These are phyloP conservation scores for Diplazon laetatorius DNA, from an alignment of 2,888 invertebrate genomes.

Conservation along the genomic window DNA sequence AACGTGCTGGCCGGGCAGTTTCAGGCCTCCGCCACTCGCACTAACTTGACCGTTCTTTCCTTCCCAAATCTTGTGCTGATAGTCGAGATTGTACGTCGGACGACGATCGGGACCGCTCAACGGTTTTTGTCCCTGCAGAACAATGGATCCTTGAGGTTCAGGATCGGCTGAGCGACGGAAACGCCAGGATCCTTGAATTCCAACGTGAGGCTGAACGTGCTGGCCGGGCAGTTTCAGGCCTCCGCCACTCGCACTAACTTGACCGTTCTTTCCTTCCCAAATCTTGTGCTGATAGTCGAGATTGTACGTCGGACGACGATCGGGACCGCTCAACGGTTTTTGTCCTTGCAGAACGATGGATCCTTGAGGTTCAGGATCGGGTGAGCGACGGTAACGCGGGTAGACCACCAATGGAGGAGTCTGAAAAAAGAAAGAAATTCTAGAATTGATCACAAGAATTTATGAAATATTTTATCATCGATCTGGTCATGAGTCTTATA, in stretches of 20 bases:
- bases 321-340: conserved; percentile 66
- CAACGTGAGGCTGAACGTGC: conserved; percentile 7
- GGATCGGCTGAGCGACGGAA: conserved; percentile 52
- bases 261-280: conserved; percentile 61
- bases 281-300: conserved; percentile 63
- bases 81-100: conserved; percentile 64
- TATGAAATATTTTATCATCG: too few relatives aligned
- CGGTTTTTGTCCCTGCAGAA: conserved; percentile 57
- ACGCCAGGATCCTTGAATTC: conserved; percentile 23
- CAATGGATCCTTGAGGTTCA: conserved; percentile 62
- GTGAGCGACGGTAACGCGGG: conserved; percentile 33
- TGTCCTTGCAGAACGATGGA: conserved; percentile 36
- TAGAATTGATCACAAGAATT: too few relatives aligned
- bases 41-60: conserved; percentile 63
- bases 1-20: conserved; percentile 61
- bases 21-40: conserved; percentile 63
- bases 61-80: conserved; percentile 63
- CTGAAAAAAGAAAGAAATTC: too few relatives aligned
- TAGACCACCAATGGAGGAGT: too few relatives aligned
- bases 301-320: conserved; percentile 64
- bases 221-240: background rate
- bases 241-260: conserved; percentile 9
- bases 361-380: conserved; percentile 62
- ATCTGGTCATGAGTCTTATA: too few relatives aligned
- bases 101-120: conserved; percentile 64